Evolutionary conservation across 2,888 invertebrate species (phyloP).

Genomic region (Parascotia fuliginaria): DNA sequence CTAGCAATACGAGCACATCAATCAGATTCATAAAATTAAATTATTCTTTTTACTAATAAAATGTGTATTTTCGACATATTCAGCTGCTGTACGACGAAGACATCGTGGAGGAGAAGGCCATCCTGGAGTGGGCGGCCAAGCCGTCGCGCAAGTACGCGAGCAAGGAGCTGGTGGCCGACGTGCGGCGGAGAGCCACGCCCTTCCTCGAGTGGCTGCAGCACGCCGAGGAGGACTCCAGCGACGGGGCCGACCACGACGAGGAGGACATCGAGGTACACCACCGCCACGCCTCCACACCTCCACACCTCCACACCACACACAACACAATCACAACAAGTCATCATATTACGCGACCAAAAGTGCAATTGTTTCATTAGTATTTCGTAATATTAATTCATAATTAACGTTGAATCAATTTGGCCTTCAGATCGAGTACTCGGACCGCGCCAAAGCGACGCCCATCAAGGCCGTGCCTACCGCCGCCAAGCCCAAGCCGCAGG

Average conservation of each 20-base stretch:
- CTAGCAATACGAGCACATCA: too few relatives aligned
- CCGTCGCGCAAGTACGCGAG: slow-evolving; percentile 97
- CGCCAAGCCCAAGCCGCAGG: slow-evolving; percentile 75
- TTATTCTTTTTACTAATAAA: background rate
- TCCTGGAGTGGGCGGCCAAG: slow-evolving; percentile 98
- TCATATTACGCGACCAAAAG: too few relatives aligned
- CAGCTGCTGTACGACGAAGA: slow-evolving; percentile 97
- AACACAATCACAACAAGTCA: too few relatives aligned
- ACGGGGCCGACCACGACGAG: slow-evolving; percentile 86
- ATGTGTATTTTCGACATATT: background rate
- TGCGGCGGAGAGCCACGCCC: slow-evolving; percentile 95
- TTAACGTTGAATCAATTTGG: too few relatives aligned
- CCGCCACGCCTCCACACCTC: too few relatives aligned
- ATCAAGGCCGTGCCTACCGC: slow-evolving; percentile 87
- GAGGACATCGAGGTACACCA: slow-evolving; percentile 89
- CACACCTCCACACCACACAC: too few relatives aligned
- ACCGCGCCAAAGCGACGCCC: slow-evolving; percentile 92
- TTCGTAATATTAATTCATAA: too few relatives aligned
- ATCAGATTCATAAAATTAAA: too few relatives aligned
- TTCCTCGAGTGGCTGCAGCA: slow-evolving; percentile 99
- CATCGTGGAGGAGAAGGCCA: slow-evolving; percentile 96
- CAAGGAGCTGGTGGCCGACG: slow-evolving; percentile 95
- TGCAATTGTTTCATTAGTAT: too few relatives aligned
- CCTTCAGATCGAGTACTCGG: slow-evolving; percentile 95
- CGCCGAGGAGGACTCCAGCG: slow-evolving; percentile 97